These are phyloP conservation scores for Spinus pinus DNA, from an alignment of 2,797 vertebrate species.

Conservation along the genomic window DNA sequence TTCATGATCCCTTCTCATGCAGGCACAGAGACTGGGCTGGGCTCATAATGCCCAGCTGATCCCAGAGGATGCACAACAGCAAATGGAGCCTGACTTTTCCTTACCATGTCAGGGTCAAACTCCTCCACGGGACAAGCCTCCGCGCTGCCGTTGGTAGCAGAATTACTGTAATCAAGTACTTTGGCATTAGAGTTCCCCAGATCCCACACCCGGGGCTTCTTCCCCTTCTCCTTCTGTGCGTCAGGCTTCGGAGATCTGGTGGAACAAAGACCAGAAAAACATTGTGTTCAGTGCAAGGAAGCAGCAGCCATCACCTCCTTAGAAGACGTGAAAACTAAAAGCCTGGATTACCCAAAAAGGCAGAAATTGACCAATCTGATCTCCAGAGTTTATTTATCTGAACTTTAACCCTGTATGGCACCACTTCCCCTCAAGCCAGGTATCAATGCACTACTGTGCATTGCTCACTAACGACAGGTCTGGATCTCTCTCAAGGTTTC, in stretches of 20 bases:
- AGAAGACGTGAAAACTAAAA: not conserved
- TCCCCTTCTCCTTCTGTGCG: slow-evolving; percentile 85
- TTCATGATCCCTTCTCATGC: not conserved
- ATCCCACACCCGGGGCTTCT: slow-evolving; percentile 88
- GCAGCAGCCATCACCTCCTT: rapidly evolving
- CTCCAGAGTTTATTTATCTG: not conserved
- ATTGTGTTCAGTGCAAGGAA: not conserved
- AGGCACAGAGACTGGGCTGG: not conserved
- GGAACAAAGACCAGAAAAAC: not conserved
- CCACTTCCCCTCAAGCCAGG: not conserved
- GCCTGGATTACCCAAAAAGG: not conserved
- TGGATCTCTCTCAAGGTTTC: not conserved
- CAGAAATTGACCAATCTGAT: not conserved
- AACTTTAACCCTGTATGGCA: not conserved
- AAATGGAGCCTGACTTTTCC: rapidly evolving
- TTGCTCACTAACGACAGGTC: not conserved
- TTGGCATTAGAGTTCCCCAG: slow-evolving; percentile 81
- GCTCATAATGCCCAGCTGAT: rapidly evolving
- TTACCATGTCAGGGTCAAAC: slow-evolving; percentile 46
- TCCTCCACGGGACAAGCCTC: slow-evolving; percentile 75
- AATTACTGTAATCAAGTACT: slow-evolving; percentile 88
- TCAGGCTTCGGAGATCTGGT: slow-evolving; percentile 91
- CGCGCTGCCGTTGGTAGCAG: slow-evolving; percentile 77
- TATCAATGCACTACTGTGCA: rapidly evolving
- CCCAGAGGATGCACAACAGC: rapidly evolving